Percentiles rank a stretch among this genome's conserved stretches.
phyloP scores from a whole-genome alignment of 1,140 invertebrate species.

The Daktulosphaira vitifoliae region DNA sequence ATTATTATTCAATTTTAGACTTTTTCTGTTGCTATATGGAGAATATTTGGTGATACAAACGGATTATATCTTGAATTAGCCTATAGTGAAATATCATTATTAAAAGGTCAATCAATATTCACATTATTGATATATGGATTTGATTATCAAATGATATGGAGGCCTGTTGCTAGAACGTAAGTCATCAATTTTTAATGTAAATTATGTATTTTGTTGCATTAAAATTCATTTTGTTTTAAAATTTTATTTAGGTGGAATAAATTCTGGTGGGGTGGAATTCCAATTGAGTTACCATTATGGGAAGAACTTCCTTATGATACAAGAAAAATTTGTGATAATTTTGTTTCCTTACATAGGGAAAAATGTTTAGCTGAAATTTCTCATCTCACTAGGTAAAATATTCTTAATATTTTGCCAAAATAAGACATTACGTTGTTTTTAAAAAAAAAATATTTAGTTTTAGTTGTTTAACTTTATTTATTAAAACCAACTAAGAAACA shows the following conservation, averaged over 20 bases:
- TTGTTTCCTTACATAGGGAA: conserved; percentile 70
- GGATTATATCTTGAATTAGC: conserved; percentile 26
- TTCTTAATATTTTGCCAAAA: too few species aligned
- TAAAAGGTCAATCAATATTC: conserved; percentile 27
- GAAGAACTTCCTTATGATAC: conserved; percentile 67
- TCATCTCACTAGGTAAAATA: conserved; percentile 54
- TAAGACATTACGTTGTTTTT: too few species aligned
- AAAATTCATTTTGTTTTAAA: neutral
- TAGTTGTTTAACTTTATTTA: too few species aligned
- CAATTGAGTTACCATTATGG: conserved; percentile 58
- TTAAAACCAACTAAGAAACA: too few species aligned
- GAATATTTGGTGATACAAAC: conserved; percentile 32
- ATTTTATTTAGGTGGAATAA: conserved; percentile 39
- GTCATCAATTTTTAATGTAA: neutral
- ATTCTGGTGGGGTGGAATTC: conserved; percentile 55
- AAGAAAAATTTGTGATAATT: conserved; percentile 78
- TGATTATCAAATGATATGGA: conserved; percentile 19
- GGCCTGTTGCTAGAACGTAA: conserved; percentile 8
- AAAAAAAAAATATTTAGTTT: too few species aligned
- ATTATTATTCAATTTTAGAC: conserved; percentile 6
- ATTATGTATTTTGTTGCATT: neutral
- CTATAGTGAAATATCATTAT: conserved; percentile 16
- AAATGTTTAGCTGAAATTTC: conserved; percentile 73
- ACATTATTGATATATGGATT: conserved; percentile 25
- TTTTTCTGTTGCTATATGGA: conserved; percentile 29